phyloP scores from a whole-genome alignment of 2,797 vertebrate genomes.

The Paguma larvata region DNA sequence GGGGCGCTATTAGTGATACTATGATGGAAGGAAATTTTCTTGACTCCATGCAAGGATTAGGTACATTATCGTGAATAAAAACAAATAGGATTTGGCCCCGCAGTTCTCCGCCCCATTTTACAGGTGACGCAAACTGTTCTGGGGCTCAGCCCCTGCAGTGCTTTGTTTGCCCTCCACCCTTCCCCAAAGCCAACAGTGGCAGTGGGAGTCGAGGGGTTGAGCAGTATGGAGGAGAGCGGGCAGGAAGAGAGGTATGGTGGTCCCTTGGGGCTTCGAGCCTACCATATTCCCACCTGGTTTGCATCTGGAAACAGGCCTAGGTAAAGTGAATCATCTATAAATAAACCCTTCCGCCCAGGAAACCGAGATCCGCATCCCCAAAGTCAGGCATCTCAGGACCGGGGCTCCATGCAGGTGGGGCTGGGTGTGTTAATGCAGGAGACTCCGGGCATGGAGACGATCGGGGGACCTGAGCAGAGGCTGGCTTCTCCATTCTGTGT shows the following conservation, averaged over 20 bases:
- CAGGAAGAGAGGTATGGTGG: background rate
- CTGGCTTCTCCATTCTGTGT: background rate
- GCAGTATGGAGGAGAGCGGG: background rate
- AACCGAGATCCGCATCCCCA: background rate
- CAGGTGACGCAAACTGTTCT: background rate
- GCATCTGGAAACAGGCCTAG: background rate
- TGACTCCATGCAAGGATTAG: background rate
- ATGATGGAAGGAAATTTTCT: background rate
- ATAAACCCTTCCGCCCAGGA: background rate
- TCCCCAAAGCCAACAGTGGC: background rate
- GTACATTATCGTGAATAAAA: background rate
- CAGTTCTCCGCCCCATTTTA: background rate
- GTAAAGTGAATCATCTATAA: background rate
- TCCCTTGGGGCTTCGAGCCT: background rate
- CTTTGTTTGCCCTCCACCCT: background rate
- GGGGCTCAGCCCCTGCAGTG: background rate
- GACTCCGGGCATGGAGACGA: background rate
- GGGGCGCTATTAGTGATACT: background rate
- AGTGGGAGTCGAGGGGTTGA: background rate
- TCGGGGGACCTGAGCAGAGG: background rate
- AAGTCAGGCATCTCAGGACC: background rate
- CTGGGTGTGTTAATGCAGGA: background rate
- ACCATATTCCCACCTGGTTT: background rate
- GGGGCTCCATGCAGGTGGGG: background rate
- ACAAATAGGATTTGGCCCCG: background rate